Conservation (phyloP, 2,888 invertebrate genomes). For the Acholoe squamosa region DNA sequence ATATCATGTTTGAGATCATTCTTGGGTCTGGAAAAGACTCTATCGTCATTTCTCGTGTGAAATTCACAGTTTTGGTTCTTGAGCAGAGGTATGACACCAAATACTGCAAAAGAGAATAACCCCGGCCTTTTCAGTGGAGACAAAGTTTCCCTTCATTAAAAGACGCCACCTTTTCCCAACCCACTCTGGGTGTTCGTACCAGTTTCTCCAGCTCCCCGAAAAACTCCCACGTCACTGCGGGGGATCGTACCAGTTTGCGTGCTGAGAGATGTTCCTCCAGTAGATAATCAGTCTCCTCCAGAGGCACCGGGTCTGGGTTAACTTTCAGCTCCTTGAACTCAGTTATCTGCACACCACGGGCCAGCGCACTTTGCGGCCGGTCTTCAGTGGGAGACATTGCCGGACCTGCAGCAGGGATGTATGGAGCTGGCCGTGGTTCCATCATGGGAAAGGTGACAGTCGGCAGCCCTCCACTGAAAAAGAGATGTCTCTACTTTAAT, state of each 20-base stretch:
- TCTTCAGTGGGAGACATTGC: conserved; percentile 80
- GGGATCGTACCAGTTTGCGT: conserved; percentile 79
- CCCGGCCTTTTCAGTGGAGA: too few species aligned
- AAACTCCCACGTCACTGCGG: conserved; percentile 55
- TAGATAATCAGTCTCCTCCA: conserved; percentile 81
- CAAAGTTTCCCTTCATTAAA: background rate
- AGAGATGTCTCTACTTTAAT: too few species aligned
- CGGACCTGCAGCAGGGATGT: background rate
- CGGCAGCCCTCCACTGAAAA: background rate
- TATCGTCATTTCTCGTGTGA: too few species aligned
- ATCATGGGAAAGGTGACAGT: background rate
- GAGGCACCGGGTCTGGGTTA: conserved; percentile 82
- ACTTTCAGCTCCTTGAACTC: conserved; percentile 79
- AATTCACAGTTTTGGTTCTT: too few species aligned
- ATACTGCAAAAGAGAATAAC: too few species aligned
- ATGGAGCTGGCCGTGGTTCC: background rate
- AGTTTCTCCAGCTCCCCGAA: conserved; percentile 60
- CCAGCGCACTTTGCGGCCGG: conserved; percentile 79
- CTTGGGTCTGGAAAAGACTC: too few species aligned
- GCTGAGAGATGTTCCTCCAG: conserved; percentile 83
- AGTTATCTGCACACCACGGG: conserved; percentile 82
- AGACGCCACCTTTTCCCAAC: conserved; percentile 37
- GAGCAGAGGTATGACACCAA: too few species aligned
- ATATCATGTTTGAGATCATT: too few species aligned
- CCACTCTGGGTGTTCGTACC: conserved; percentile 58